Evolutionary conservation across 2,797 vertebrate genomes (phyloP).

Genomic region (Enteromius fasciolatus): DNA sequence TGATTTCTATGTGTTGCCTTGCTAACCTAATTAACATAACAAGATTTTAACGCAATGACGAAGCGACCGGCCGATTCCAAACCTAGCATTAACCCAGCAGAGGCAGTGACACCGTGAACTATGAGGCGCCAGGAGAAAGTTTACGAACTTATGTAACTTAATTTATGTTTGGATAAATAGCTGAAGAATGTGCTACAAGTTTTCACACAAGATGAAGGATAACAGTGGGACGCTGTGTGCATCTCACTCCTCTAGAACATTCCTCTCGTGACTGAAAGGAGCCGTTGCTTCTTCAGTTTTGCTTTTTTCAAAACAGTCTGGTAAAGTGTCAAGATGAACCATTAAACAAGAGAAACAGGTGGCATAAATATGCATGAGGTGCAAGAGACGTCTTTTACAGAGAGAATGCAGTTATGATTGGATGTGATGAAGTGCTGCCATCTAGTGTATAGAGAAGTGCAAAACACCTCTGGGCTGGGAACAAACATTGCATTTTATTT

Average conservation of each 20-base stretch:
- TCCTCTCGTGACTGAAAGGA: slow-evolving; percentile 23
- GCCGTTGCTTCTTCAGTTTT: background rate
- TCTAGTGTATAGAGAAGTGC: slow-evolving; percentile 4
- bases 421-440: background rate
- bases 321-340: background rate
- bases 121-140: slow-evolving; percentile 7
- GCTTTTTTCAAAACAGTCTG: background rate
- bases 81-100: background rate
- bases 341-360: background rate
- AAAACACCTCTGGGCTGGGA: background rate
- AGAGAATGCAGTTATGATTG: background rate
- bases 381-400: background rate
- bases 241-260: slow-evolving; percentile 32
- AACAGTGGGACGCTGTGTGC: slow-evolving; percentile 21
- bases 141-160: slow-evolving; percentile 19
- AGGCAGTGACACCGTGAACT: slow-evolving; percentile 36
- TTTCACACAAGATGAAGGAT: slow-evolving; percentile 1
- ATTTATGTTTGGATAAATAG: slow-evolving; percentile 37
- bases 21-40: slow-evolving; percentile 30
- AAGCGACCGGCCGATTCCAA: background rate
- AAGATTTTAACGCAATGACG: slow-evolving; percentile 8
- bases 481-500: background rate
- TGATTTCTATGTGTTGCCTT: background rate
- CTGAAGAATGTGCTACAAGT: slow-evolving; percentile 48
- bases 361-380: background rate